Base-by-base conservation (phyloP, 1,140 invertebrate genomes). In the Gryon sp. region DNA sequence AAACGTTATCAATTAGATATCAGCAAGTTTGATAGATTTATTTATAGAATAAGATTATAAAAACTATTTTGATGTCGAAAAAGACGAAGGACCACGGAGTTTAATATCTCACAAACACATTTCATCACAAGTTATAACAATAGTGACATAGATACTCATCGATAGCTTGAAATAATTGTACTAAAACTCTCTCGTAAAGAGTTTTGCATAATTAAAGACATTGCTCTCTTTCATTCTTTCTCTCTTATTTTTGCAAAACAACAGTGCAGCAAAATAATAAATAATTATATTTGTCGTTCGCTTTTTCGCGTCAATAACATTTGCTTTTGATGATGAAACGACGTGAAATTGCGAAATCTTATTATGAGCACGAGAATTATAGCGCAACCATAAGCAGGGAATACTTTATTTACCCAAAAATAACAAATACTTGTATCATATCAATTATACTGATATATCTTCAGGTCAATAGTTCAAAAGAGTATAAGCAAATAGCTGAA, bases 381-480 rank as follows among this genome's bases (percentile, higher is more conserved):
- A 34, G 15, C 50, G 32, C 14, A 34, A 50, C 34, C 16, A 11
- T 32, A 43, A 32, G 12, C 4, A 20, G 50, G 3, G 22, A 11
- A 26, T 62, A 8, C 30, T 57, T 57, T 52, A 70, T 60, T 62
- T 63, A 62, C 50, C 55, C 55, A 28, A 36, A 45, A 53, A 41
- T 16, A 70, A 43, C 38, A 45, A 70, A 60, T 28, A 46, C 55
- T 40, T 43, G 28, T 53, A 62, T 53, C 46, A 66, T 63, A 77
- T 66, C 66, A 77, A 55, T 57, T 73, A 57, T 9, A 43, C 20
- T 63, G 45, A 68, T 63, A 65, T 46, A 62, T 24, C 28, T 32
- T 14, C 48, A 52, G 83, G 85, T 86, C 85, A 86, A 80, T 81
- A 81, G 84, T 84, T 85, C 83, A 86, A 52, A 83, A 76, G 80